phyloP scores from a whole-genome alignment of 2,888 invertebrate species.

The Thymelicus acteon region DNA sequence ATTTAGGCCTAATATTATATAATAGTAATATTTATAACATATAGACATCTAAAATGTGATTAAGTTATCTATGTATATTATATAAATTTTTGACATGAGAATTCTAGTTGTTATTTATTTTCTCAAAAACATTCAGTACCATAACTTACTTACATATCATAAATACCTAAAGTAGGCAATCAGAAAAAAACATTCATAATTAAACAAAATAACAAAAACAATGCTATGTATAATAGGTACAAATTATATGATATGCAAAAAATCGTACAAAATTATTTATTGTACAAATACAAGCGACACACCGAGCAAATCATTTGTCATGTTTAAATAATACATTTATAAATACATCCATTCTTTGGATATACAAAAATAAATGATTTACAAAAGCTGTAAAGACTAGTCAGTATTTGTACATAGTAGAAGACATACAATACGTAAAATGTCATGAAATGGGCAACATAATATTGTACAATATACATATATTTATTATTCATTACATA shows the following conservation, averaged over 20 bases:
- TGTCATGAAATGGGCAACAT: conserved; percentile 2
- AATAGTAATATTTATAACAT: too few relatives aligned
- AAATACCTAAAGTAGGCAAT: background rate
- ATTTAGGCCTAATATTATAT: too few relatives aligned
- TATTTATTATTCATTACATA: background rate
- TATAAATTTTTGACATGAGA: too few relatives aligned
- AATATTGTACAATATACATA: background rate
- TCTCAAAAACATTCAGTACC: background rate
- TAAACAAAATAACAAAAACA: conserved; percentile 25
- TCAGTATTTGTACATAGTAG: conserved; percentile 47
- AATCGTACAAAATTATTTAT: conserved; percentile 31
- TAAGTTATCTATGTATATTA: too few relatives aligned
- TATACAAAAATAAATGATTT: conserved; percentile 39
- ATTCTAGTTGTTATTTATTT: too few relatives aligned
- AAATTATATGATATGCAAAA: conserved; percentile 39
- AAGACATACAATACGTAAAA: conserved; percentile 14
- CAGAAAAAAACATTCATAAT: background rate
- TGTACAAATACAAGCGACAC: conserved; percentile 22
- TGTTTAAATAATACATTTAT: conserved; percentile 37
- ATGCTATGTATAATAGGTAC: conserved; percentile 24
- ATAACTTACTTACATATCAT: background rate
- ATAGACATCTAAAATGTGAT: too few relatives aligned
- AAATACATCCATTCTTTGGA: conserved; percentile 33
- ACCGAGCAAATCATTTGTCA: conserved; percentile 26
- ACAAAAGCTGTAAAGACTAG: conserved; percentile 51